These are phyloP conservation scores for Chymomyza costata DNA, from an alignment of 1,140 invertebrate species.

Conservation along the genomic window DNA sequence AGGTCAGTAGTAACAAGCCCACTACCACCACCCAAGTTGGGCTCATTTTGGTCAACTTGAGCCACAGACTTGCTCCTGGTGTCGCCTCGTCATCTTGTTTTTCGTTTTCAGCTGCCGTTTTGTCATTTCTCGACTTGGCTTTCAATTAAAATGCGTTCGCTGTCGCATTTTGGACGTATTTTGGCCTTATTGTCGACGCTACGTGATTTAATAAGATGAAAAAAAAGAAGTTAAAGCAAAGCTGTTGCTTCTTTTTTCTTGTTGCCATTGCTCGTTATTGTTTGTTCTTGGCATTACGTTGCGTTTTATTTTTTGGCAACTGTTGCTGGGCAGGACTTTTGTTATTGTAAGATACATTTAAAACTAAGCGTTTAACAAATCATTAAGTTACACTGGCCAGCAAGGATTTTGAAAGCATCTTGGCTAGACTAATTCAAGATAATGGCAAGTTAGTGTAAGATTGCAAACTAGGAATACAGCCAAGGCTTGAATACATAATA, in stretches of 20 bases:
- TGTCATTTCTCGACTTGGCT: conserved; percentile 34
- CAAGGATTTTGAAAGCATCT: no score
- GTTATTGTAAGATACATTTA: conserved; percentile 13
- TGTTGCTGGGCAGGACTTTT: conserved; percentile 43
- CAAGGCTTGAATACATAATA: no score
- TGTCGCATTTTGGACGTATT: conserved; percentile 72
- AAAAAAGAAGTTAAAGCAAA: no score
- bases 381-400: no score
- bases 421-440: no score
- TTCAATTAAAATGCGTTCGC: conserved; percentile 73
- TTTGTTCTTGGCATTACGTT: conserved; percentile 46
- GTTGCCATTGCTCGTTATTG: conserved; percentile 33
- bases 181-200: conserved; percentile 70
- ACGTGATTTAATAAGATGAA: conserved; percentile 70
- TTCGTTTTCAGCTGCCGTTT: conserved; percentile 28
- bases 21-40: conserved; percentile 22
- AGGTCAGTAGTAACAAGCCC: conserved; percentile 13
- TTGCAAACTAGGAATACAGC: no score
- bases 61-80: background rate
- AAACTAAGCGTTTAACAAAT: background rate
- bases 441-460: no score
- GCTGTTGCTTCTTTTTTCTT: conserved; percentile 60
- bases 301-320: conserved; percentile 42
- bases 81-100: background rate
- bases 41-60: conserved; percentile 14